These are phyloP conservation scores for Sciaenops ocellatus DNA, from an alignment of 2,797 vertebrate genomes.

Conservation along the genomic window DNA sequence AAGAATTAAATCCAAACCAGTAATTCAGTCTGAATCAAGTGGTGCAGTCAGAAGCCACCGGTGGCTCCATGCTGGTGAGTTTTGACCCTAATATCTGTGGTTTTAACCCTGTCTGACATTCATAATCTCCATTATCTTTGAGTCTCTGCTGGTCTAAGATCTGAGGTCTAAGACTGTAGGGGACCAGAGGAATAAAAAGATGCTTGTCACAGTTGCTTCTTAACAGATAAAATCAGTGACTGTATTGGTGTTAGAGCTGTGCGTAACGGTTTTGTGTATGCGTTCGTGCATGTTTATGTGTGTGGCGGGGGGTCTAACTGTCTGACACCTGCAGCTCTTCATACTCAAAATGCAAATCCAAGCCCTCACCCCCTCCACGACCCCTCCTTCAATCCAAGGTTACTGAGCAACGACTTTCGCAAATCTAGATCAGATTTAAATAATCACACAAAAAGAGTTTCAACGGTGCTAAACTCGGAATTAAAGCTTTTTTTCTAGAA, in stretches of 20 bases:
- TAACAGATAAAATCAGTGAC: slow-evolving; percentile 73
- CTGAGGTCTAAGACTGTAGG: slow-evolving; percentile 51
- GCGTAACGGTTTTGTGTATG: slow-evolving; percentile 56
- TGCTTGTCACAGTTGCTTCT: slow-evolving; percentile 62
- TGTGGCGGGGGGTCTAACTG: slow-evolving; percentile 59
- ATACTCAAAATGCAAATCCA: slow-evolving; percentile 83
- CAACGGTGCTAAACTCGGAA: slow-evolving; percentile 4
- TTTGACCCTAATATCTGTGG: slow-evolving; percentile 65
- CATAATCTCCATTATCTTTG: slow-evolving; percentile 73
- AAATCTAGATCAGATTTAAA: slow-evolving; percentile 74
- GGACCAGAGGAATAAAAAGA: slow-evolving; percentile 57
- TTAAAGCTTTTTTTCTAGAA: neutral
- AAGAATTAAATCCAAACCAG: neutral
- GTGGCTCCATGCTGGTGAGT: slow-evolving; percentile 55
- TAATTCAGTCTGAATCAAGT: slow-evolving; percentile 8
- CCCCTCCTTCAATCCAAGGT: slow-evolving; percentile 73
- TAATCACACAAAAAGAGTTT: slow-evolving; percentile 52
- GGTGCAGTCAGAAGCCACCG: slow-evolving; percentile 41
- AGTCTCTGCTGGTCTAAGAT: slow-evolving; percentile 55
- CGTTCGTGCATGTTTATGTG: slow-evolving; percentile 49
- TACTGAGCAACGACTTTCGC: slow-evolving; percentile 74
- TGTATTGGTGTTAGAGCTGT: slow-evolving; percentile 62
- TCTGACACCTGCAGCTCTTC: slow-evolving; percentile 86
- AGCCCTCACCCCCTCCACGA: slow-evolving; percentile 55
- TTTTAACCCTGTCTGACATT: slow-evolving; percentile 76